Base-by-base conservation (phyloP, 1,140 invertebrate genomes). In the Glossosoma conforme region DNA sequence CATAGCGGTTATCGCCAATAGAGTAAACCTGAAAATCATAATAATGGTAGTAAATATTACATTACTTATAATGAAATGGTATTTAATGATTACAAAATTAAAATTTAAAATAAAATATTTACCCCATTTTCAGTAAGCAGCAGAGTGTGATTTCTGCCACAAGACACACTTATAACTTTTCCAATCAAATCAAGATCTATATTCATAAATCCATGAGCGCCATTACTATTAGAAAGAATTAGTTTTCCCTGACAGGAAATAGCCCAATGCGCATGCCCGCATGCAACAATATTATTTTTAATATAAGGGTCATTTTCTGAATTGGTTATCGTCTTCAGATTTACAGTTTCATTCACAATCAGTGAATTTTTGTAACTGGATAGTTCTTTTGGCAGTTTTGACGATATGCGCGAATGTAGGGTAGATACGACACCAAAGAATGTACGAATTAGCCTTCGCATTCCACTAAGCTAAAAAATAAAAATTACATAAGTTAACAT, bases 1-100 rank as follows among this genome's bases (percentile, higher is more conserved):
- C 87, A 65, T 79, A 87, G 45, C 73, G 72, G 52, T 80, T 86
- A 13, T 78, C 80, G 9, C 87, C 87, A 83, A 86, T 87, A 10
- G 78, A 68, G 68, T 87, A 89, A 19, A 87, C 64, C 80, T 60
- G 17, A 54, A 61, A 41, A 33, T 49, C 60, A 42, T 9, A 20
- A 36, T 15, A 9, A 36, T 9, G 14, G 14, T 36, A 36, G 14
- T 8, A 9, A 9, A 44, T 6, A 25, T n/a, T n/a, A n/a, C n/a
- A n/a, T n/a, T n/a, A n/a, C n/a, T n/a, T n/a, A n/a, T n/a, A n/a
- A n/a, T n/a, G n/a, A n/a, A n/a, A n/a, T n/a, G n/a, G n/a, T n/a
- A n/a, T n/a, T n/a, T n/a, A n/a, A n/a, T n/a, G n/a, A n/a, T n/a
- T n/a, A n/a, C n/a, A n/a, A n/a, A n/a, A n/a, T n/a, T n/a, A n/a